Percentiles rank a stretch among this genome's conserved stretches.
Conservation (phyloP, 2,797 vertebrate genomes). For the Aphelocoma californica region DNA sequence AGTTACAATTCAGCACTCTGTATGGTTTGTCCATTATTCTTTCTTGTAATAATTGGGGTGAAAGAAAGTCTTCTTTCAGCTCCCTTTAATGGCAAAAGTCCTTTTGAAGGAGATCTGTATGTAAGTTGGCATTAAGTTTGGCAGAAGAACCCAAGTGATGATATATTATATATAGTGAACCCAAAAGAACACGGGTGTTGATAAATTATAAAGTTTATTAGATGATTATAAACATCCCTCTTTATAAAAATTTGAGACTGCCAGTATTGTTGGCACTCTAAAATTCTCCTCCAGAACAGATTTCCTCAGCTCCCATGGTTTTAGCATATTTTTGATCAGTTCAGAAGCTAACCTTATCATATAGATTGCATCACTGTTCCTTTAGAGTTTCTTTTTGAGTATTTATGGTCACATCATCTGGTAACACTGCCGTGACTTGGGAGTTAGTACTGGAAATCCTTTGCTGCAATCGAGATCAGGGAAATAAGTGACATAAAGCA, state of each 20-base stretch:
- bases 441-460: not conserved
- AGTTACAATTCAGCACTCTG: not conserved
- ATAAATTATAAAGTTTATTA: not conserved
- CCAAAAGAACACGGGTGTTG: not conserved
- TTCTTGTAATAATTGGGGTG: not conserved
- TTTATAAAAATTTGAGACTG: not conserved
- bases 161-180: not conserved
- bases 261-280: not conserved
- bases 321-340: not conserved
- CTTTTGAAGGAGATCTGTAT: not conserved
- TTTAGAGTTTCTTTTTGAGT: not conserved
- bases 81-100: not conserved
- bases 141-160: not conserved
- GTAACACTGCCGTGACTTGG: not conserved
- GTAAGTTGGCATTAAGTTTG: not conserved
- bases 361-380: not conserved
- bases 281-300: not conserved
- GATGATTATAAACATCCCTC: not conserved
- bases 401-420: not conserved
- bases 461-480: accelerated
- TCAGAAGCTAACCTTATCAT: not conserved
- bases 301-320: not conserved
- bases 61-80: not conserved
- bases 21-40: not conserved
- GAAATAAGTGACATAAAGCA: not conserved